Evolutionary conservation across 2,888 invertebrate species (phyloP).

Genomic region (Drosophila atripex): DNA sequence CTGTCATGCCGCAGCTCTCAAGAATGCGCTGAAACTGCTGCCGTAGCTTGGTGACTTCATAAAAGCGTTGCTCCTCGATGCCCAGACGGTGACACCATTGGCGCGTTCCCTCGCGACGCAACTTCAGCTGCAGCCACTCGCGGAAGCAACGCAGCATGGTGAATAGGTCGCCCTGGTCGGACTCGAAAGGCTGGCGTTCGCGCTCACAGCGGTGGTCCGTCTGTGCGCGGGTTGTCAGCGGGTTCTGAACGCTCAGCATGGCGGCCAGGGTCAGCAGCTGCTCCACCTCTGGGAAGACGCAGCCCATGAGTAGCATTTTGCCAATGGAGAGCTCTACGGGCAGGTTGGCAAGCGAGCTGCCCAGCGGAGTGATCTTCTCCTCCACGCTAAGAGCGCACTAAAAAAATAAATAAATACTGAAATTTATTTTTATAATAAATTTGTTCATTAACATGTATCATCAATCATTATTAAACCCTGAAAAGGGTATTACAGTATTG

Average conservation of each 20-base stretch:
- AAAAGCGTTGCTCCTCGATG: slow-evolving; percentile 98
- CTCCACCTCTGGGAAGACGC: slow-evolving; percentile 93
- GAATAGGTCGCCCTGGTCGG: slow-evolving; percentile 97
- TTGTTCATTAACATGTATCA: no score
- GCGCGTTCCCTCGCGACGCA: slow-evolving; percentile 85
- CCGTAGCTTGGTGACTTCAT: slow-evolving; percentile 96
- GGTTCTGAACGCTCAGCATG: slow-evolving; percentile 95
- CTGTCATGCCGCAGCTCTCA: slow-evolving; percentile 87
- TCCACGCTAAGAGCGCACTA: slow-evolving; percentile 91
- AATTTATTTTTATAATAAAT: no score
- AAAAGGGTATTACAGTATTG: no score
- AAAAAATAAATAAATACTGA: background rate
- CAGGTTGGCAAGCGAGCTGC: slow-evolving; percentile 92
- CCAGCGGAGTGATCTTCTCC: slow-evolving; percentile 93
- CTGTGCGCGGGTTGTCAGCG: slow-evolving; percentile 95
- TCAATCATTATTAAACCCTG: background rate
- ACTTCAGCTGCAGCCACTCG: slow-evolving; percentile 94
- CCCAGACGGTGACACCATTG: slow-evolving; percentile 96
- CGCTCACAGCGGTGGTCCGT: slow-evolving; percentile 93
- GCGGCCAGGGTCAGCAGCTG: slow-evolving; percentile 95
- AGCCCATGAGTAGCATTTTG: slow-evolving; percentile 97
- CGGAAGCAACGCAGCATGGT: slow-evolving; percentile 93
- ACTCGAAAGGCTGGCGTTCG: slow-evolving; percentile 91
- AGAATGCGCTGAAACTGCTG: slow-evolving; percentile 94
- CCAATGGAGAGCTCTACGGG: slow-evolving; percentile 98